Evolutionary conservation across 2,113 vertebrate genomes (phyloP), one percentile per base, ranked within the genome.

Genomic region (Eublepharis macularius): DNA sequence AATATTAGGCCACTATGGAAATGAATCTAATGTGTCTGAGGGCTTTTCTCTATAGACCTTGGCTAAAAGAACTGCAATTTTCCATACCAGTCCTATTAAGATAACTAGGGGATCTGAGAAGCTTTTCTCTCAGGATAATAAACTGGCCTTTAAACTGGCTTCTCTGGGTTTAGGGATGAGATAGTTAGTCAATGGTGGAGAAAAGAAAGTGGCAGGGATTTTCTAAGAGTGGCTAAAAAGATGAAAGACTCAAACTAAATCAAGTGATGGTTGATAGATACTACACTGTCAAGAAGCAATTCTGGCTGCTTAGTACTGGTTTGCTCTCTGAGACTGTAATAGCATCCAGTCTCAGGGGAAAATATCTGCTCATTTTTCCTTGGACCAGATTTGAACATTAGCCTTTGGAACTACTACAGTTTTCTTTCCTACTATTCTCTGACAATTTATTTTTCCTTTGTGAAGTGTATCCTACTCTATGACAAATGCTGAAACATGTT

Each of bases 401-500:
- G 66, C 81, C 47, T 86, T 90, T 66, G 80, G 73, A 91, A 92
- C 91, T 79, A 88, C 89, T 90, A 93, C 34, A 57, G 2, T 85
- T 73, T 39, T 45, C 36, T 39, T 87, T n/a, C 43, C 54, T 68
- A 88, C 45, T 91, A 88, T 81, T 73, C 91, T 89, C 74, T 70
- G 82, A 91, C 73, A 90, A 90, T 90, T 92, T 89, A 8, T 91
- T 94, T 89, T 75, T 88, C 85, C 88, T 87, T 41, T 92, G 91
- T 90, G 89, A 93, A 90, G 88, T 90, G 91, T 89, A 89, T 93
- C 76, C 89, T 86, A 65, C 54, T 86, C 78, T 87, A 70, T 83
- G 89, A 90, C 87, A 90, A 92, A 93, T 87, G 80, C 80, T 90
- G 85, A 90, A 89, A 81, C 83, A 73, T 19, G n/a, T 69, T 86